A percentile compares a stretch with the other conserved stretches of the same genome.
These are phyloP conservation scores for Leptinotarsa defecta DNA, from an alignment of 1,140 invertebrate genomes.

Conservation along the genomic window DNA sequence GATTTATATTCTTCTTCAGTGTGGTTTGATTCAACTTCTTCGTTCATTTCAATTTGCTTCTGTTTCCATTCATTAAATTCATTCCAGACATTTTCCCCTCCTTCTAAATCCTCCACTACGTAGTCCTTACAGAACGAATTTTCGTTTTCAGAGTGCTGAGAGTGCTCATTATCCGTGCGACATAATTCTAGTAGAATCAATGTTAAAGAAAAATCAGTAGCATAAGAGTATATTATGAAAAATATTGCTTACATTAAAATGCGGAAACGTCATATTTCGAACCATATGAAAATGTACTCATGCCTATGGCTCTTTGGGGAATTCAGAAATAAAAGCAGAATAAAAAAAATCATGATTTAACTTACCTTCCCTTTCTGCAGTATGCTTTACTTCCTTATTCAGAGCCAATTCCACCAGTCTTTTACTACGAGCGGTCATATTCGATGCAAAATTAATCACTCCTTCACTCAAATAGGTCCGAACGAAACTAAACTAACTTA, in stretches of 20 bases:
- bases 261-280: background rate
- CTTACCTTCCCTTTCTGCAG: conserved; percentile 16
- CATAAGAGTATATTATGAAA: background rate
- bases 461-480: background rate
- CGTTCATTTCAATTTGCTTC: conserved; percentile 7
- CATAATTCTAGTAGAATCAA: conserved; percentile 7
- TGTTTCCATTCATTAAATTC: conserved; percentile 8
- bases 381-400: conserved; percentile 12
- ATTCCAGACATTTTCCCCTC: conserved; percentile 18
- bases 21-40: conserved; percentile 8
- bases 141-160: conserved; percentile 5
- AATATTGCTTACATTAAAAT: conserved; percentile 7
- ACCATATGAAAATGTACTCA: conserved; percentile 2
- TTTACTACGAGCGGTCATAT: conserved; percentile 16
- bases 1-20: conserved; percentile 11
- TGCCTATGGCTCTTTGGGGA: background rate
- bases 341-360: conserved; percentile 7
- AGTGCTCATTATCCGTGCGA: conserved; percentile 6
- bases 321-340: conserved; percentile 10
- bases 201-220: conserved; percentile 9
- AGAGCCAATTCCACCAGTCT: conserved; percentile 9
- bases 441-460: conserved; percentile 9
- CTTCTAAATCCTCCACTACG: conserved; percentile 9
- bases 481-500: conserved; percentile 2
- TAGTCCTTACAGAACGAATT: conserved; percentile 1